A percentile compares a stretch with the other conserved stretches of the same genome.
Conservation (phyloP, 2,888 invertebrate species). For the Rambutsinella grinnellia region DNA sequence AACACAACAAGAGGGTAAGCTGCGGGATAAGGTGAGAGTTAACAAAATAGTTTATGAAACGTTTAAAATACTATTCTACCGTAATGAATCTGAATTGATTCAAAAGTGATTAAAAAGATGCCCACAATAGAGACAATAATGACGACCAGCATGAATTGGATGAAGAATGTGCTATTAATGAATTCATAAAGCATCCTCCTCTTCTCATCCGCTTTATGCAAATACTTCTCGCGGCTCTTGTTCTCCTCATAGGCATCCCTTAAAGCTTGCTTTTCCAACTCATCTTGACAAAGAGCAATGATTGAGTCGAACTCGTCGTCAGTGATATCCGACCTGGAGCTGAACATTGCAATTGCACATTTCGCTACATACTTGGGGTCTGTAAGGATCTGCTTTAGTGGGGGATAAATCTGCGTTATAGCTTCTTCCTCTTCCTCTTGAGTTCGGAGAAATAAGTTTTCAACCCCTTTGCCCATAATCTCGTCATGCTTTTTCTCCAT, state of each 20-base stretch:
- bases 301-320: slow-evolving; percentile 61
- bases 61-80: slow-evolving; percentile 28
- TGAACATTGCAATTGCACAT: slow-evolving; percentile 30
- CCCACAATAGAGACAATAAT: slow-evolving; percentile 58
- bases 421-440: slow-evolving; percentile 44
- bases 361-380: slow-evolving; percentile 47
- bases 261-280: slow-evolving; percentile 52
- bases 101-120: slow-evolving; percentile 57
- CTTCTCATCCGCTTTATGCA: slow-evolving; percentile 59
- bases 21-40: slow-evolving; percentile 10
- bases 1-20: slow-evolving; percentile 52
- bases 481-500: slow-evolving; percentile 9
- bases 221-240: slow-evolving; percentile 55
- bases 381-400: slow-evolving; percentile 33
- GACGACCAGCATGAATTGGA: slow-evolving; percentile 52
- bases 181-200: slow-evolving; percentile 62
- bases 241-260: slow-evolving; percentile 55
- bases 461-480: slow-evolving; percentile 28
- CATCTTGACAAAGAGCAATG: slow-evolving; percentile 60
- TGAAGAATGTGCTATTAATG: slow-evolving; percentile 54
- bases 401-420: slow-evolving; percentile 36
- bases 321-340: slow-evolving; percentile 35
- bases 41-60: neutral
- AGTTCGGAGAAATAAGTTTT: slow-evolving; percentile 22
- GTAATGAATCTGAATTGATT: slow-evolving; percentile 47